These are phyloP conservation scores for Brachionus plicatilis DNA, from an alignment of 1,140 invertebrate species.

Conservation along the genomic window DNA sequence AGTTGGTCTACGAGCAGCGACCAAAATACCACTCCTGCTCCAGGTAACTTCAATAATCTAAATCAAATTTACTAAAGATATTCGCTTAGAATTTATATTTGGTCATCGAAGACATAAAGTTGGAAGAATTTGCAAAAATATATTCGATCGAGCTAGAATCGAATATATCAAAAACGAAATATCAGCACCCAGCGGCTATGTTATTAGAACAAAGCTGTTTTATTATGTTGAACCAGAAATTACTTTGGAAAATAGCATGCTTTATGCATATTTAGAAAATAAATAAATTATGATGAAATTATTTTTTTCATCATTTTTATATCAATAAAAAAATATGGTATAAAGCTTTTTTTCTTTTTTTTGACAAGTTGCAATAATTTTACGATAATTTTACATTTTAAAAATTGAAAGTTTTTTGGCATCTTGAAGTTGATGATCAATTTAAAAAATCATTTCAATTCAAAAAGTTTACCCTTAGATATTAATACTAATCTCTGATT, in stretches of 20 bases:
- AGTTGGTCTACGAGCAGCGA: conserved; percentile 15
- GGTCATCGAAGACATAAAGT: not conserved
- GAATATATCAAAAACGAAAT: conserved; percentile 22
- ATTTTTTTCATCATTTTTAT: not conserved
- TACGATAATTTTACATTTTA: too few species aligned
- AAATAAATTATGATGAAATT: not conserved
- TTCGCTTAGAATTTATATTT: not conserved
- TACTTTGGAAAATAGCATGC: conserved; percentile 34
- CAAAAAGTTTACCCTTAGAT: too few species aligned
- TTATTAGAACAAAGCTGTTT: not conserved
- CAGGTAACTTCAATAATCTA: not conserved
- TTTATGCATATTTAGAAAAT: not conserved
- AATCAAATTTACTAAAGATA: not conserved
- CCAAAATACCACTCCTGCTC: not conserved
- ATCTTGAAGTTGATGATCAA: too few species aligned
- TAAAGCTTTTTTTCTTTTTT: too few species aligned
- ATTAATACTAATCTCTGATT: too few species aligned
- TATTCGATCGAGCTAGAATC: conserved; percentile 11
- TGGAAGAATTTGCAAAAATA: conserved; percentile 39
- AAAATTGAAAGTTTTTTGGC: too few species aligned
- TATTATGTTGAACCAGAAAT: conserved; percentile 33
- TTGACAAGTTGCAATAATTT: too few species aligned
- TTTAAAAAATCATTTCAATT: too few species aligned
- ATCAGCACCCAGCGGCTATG: not conserved
- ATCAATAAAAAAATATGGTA: too few species aligned